Percentiles rank a stretch among this genome's conserved stretches.
Conservation (phyloP, 2,888 invertebrate species). For the Philhelius pedissequus region DNA sequence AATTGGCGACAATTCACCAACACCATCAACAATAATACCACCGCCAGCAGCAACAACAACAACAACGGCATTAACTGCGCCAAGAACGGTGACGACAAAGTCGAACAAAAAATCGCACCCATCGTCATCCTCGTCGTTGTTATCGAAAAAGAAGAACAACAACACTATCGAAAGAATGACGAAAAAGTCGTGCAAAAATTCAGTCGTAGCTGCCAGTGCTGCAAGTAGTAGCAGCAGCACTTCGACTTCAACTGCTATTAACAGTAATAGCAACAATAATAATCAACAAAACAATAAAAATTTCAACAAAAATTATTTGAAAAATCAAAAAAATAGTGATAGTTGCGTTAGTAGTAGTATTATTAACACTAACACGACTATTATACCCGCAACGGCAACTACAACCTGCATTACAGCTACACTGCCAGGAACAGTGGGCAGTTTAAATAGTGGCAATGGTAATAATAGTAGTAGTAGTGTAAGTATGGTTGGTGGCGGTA, state of each 20-base stretch:
- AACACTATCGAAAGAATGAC: constrained; percentile 51
- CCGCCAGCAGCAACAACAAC: constrained; percentile 29
- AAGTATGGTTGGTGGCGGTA: constrained; percentile 26
- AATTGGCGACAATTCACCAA: constrained; percentile 69
- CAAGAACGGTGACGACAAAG: constrained; percentile 69
- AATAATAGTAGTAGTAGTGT: constrained; percentile 50
- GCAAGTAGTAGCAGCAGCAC: constrained; percentile 14
- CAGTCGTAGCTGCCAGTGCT: constrained; percentile 31
- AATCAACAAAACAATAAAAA: constrained; percentile 53
- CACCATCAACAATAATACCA: constrained; percentile 65
- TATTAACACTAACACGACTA: constrained; percentile 64
- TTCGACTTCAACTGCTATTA: constrained; percentile 19
- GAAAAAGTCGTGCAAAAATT: constrained; percentile 60
- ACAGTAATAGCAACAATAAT: constrained; percentile 57
- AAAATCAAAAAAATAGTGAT: constrained; percentile 67
- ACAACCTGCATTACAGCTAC: constrained; percentile 46
- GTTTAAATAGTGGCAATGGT: constrained; percentile 23
- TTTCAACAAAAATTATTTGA: constrained; percentile 67
- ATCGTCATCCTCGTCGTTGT: constrained; percentile 45
- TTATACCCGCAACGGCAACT: constrained; percentile 69
- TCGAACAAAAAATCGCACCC: constrained; percentile 59
- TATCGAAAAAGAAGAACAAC: constrained; percentile 61
- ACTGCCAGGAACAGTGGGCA: not conserved
- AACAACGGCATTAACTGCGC: constrained; percentile 42
- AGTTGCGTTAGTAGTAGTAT: constrained; percentile 65